Percentiles rank a stretch among this genome's conserved stretches.
Conservation (phyloP, 2,113 vertebrate species). For the Sylvilagus bachmani region DNA sequence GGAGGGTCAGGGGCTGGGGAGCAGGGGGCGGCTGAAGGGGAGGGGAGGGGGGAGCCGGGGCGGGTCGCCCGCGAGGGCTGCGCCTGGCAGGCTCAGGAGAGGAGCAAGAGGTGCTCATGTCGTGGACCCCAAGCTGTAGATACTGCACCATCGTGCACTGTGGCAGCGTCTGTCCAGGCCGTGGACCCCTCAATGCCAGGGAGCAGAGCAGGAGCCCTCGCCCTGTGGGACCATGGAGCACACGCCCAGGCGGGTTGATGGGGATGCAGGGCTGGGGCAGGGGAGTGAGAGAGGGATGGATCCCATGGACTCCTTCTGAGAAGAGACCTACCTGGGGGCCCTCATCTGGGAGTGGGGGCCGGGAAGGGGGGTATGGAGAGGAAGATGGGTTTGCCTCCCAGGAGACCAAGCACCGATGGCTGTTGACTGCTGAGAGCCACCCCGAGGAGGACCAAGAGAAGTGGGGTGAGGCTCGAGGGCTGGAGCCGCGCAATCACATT, state of each 20-base stretch:
- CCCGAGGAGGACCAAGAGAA: rapidly evolving
- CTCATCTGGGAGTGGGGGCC: neutral
- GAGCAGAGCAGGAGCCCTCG: neutral
- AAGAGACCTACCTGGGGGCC: too few species aligned
- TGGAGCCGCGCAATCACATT: neutral
- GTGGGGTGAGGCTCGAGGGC: too few species aligned
- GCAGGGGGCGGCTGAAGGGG: neutral
- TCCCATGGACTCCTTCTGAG: too few species aligned
- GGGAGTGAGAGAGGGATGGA: rapidly evolving
- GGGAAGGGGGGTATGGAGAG: neutral
- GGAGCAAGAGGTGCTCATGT: neutral
- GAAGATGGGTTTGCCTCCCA: neutral
- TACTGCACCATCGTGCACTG: neutral
- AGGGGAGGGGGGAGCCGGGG: neutral
- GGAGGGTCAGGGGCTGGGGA: neutral
- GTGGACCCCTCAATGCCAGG: neutral
- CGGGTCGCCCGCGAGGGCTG: too few species aligned
- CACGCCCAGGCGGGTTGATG: neutral
- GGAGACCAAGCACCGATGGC: neutral
- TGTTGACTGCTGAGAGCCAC: neutral
- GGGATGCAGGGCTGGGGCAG: too few species aligned
- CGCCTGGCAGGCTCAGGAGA: neutral
- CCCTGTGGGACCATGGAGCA: neutral
- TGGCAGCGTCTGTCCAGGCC: neutral
- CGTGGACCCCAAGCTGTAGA: neutral